Evolutionary conservation across 1,140 invertebrate species (phyloP), one percentile per base, ranked within the genome.

Genomic region (Trichonephila clavipes): DNA sequence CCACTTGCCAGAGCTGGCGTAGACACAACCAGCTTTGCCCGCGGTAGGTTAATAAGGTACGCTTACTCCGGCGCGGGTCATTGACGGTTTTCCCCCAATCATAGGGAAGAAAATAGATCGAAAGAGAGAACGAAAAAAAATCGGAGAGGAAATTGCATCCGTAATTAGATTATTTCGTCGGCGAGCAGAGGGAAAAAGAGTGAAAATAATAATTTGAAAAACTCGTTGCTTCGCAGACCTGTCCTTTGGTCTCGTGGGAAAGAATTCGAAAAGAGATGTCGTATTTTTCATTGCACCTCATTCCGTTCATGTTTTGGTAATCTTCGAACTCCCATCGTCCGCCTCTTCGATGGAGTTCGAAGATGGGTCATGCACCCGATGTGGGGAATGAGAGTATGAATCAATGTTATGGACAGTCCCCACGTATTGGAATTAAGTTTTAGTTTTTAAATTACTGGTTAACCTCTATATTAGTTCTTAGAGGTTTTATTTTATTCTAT

Each of bases 101-200:
- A 51, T 6, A 16, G 16, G 10, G n/a, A 82, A 58, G 51, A 21
- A 89, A n/a, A 69, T 18, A 4, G 44, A 72, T 64, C 19, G 19
- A 21, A 14, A 69, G 24, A 81, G 12, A 14, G 16, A 72, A 61
- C 6, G 34, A 28, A 28, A 28, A 16, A 88, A 72, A 88, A 69
- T 44, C 18, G 62, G 14, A 18, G 24, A 24, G 44, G 44, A 85
- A 92, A 92, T 85, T 66, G 81, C 77, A 92, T 85, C 90, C 28
- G 24, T 66, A 92, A 92, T 92, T 92, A 92, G 90, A 92, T 85
- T 83, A 92, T 61, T 72, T 64, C n/a, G 7, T 34, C 0, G n/a
- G 86, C 59, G 64, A 83, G 72, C 62, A 90, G 16, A 81, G 51
- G 62, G 51, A 91, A 85, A 61, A 83, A 91, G n/a, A 82, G 62